A percentile compares a stretch with the other conserved stretches of the same genome.
Conservation (phyloP, 2,888 invertebrate genomes). For the Archips xylosteana region DNA sequence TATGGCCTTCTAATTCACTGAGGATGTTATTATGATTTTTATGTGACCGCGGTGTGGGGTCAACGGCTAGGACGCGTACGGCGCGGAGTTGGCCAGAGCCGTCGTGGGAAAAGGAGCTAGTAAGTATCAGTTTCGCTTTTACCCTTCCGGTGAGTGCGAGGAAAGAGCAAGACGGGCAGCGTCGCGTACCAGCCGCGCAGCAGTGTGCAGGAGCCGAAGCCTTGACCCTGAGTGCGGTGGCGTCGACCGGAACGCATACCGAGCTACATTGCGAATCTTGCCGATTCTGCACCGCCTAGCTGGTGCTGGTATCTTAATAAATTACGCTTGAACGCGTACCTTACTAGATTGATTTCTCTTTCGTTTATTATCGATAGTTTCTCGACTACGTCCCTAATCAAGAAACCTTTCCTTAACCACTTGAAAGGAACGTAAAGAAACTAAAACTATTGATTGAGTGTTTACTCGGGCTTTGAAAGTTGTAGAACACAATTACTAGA, state of each 20-base stretch:
- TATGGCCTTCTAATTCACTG: constrained; percentile 53
- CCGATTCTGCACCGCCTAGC: constrained; percentile 72
- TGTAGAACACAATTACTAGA: constrained; percentile 2
- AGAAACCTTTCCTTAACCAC: not conserved
- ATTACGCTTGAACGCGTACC: constrained; percentile 74
- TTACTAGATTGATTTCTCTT: constrained; percentile 74
- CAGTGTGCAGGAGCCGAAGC: constrained; percentile 77
- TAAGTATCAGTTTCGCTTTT: constrained; percentile 75
- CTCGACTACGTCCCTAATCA: not conserved
- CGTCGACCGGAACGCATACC: constrained; percentile 84
- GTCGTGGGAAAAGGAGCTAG: constrained; percentile 54
- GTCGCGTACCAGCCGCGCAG: constrained; percentile 75
- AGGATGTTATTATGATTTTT: constrained; percentile 49
- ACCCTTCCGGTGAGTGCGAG: constrained; percentile 69
- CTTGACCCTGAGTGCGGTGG: constrained; percentile 85
- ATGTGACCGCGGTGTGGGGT: constrained; percentile 48
- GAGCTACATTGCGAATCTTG: constrained; percentile 77
- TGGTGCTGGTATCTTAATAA: constrained; percentile 75
- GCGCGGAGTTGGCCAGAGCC: constrained; percentile 55
- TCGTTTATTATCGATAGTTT: constrained; percentile 52
- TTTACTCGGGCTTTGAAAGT: not conserved
- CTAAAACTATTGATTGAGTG: not conserved
- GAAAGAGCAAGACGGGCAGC: constrained; percentile 55
- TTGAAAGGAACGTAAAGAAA: not conserved
- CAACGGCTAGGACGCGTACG: constrained; percentile 47